Evolutionary conservation across 2,113 vertebrate species (phyloP).

Genomic region (Albula goreensis): DNA sequence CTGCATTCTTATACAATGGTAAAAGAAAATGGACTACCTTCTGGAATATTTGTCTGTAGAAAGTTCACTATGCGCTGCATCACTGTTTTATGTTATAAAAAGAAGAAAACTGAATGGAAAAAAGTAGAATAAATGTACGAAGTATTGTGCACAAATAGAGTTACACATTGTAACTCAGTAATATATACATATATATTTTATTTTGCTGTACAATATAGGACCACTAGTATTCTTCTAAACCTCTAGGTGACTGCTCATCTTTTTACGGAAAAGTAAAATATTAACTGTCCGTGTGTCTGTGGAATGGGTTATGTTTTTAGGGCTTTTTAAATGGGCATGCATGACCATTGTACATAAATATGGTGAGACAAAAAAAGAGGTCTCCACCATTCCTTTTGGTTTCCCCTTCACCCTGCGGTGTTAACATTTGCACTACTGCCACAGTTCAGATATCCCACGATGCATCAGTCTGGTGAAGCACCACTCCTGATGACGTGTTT

Average conservation of each 20-base stretch:
- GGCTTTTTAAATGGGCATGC: constrained; percentile 68
- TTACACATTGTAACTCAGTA: constrained; percentile 58
- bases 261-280: constrained; percentile 55
- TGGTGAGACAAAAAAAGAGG: constrained; percentile 30
- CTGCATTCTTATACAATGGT: constrained; percentile 34
- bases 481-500: neutral
- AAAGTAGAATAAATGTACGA: constrained; percentile 58
- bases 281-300: constrained; percentile 60
- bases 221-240: constrained; percentile 51
- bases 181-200: constrained; percentile 56
- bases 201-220: constrained; percentile 64
- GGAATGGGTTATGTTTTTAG: constrained; percentile 56
- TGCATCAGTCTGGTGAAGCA: neutral
- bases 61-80: constrained; percentile 38
- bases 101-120: constrained; percentile 54
- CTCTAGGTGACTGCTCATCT: constrained; percentile 52
- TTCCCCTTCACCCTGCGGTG: constrained; percentile 24
- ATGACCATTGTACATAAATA: constrained; percentile 51
- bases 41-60: constrained; percentile 40
- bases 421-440: constrained; percentile 24
- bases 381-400: constrained; percentile 32
- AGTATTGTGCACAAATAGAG: constrained; percentile 58
- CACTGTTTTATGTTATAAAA: constrained; percentile 57
- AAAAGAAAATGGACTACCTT: constrained; percentile 39
- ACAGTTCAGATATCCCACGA: constrained; percentile 13